A percentile compares a stretch with the other conserved stretches of the same genome.
These are phyloP conservation scores for Lepidurus apus DNA, from an alignment of 1,140 invertebrate species.

Conservation along the genomic window DNA sequence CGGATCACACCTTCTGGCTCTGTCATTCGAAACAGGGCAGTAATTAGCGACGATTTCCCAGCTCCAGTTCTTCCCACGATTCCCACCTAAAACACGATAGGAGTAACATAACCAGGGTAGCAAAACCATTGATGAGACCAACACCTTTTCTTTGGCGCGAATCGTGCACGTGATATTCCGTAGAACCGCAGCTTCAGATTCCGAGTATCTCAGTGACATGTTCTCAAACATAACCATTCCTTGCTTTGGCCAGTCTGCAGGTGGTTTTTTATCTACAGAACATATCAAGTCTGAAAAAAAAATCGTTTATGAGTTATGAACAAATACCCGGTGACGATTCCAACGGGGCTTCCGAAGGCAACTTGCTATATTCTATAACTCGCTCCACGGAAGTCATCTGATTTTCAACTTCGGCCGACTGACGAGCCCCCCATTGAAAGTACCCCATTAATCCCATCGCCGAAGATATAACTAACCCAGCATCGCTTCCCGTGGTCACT, in stretches of 20 bases:
- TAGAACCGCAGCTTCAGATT: slow-evolving; percentile 56
- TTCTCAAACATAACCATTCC: slow-evolving; percentile 64
- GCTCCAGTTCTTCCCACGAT: slow-evolving; percentile 66
- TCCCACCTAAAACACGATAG: slow-evolving; percentile 50
- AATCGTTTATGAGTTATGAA: slow-evolving; percentile 44
- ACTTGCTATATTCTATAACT: slow-evolving; percentile 48
- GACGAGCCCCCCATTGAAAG: slow-evolving; percentile 55
- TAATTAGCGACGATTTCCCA: slow-evolving; percentile 73
- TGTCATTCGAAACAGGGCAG: slow-evolving; percentile 51
- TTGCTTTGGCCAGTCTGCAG: slow-evolving; percentile 62
- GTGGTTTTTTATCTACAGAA: slow-evolving; percentile 55
- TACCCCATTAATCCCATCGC: slow-evolving; percentile 50
- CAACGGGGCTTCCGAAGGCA: slow-evolving; percentile 44
- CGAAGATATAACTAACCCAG: slow-evolving; percentile 51
- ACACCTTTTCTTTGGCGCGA: slow-evolving; percentile 59
- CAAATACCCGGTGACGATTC: slow-evolving; percentile 40
- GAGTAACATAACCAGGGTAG: not conserved
- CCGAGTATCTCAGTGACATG: slow-evolving; percentile 59
- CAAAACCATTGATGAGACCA: not conserved
- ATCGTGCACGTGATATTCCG: slow-evolving; percentile 67
- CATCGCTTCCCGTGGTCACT: slow-evolving; percentile 43
- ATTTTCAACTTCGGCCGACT: slow-evolving; percentile 47
- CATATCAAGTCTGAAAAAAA: slow-evolving; percentile 22
- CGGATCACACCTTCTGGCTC: slow-evolving; percentile 51
- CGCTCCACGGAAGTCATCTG: slow-evolving; percentile 53